Evolutionary conservation across 35 echinoderm and acorn worm species (phyloP).

Genomic region (Apostichopus japonicus): DNA sequence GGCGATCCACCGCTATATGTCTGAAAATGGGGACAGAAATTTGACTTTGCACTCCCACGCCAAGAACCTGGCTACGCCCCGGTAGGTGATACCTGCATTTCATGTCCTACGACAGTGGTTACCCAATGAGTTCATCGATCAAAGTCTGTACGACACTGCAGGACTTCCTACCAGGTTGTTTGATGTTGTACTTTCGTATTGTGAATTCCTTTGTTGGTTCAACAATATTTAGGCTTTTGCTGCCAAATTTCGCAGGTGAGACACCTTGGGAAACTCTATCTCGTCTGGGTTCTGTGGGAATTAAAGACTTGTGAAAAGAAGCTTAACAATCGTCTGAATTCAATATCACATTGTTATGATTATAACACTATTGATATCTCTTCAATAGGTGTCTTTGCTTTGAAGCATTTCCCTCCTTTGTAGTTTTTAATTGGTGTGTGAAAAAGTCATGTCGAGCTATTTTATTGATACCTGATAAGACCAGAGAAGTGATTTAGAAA

Average conservation of each 20-base stretch:
- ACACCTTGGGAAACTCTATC: constrained; percentile 29
- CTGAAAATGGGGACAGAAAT: too few species aligned
- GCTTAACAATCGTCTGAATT: background rate
- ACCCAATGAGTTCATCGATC: too few species aligned
- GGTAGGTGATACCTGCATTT: too few species aligned
- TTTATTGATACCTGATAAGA: background rate
- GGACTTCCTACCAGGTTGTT: too few species aligned
- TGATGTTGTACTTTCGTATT: background rate
- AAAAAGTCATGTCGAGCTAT: constrained; percentile 1
- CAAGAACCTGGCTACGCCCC: too few species aligned
- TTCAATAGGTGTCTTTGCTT: background rate
- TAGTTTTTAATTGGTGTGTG: constrained; percentile 19
- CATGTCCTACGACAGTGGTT: too few species aligned
- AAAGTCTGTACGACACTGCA: too few species aligned
- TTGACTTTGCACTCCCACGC: too few species aligned
- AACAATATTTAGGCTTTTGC: background rate
- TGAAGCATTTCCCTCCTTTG: background rate
- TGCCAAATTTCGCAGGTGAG: constrained; percentile 34
- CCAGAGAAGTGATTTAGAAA: background rate
- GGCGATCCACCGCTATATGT: too few species aligned
- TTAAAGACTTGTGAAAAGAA: background rate
- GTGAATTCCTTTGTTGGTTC: background rate
- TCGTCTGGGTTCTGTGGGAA: constrained; percentile 27
- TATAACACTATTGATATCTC: constrained; percentile 22
- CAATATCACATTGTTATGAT: constrained; percentile 23